Base-by-base conservation (phyloP, 2,113 vertebrate genomes). In the Ranitomeya imitator region DNA sequence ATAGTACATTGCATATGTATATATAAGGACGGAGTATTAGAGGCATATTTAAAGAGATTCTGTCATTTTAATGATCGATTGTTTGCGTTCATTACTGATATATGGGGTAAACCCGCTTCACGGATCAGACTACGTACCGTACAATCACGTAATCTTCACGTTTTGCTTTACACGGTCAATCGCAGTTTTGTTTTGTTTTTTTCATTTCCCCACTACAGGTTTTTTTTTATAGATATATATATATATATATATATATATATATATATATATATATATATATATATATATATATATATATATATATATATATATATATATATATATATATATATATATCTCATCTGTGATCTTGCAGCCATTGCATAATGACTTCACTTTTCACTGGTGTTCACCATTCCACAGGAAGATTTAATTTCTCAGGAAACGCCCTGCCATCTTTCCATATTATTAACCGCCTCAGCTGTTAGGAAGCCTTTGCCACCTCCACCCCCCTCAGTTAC, bases 51-150 rank as follows among this genome's bases (percentile, higher is more conserved):
- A 92, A 95, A 89, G 71, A 94, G 91, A 95, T 91, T 92, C 90
- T 94, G 95, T 95, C 95, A 95, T 95, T 96, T 96, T 95, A 94
- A 88, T 91, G 91, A 93, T 93, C 91, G 93, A 92, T 92, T 94
- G 92, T 95, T 94, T 93, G 90, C 94, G 94, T 93, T 92, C 92
- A 93, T 93, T 90, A 92, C 84, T 86, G 84, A 91, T 90, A 91
- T 90, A 90, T 90, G 93, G 61, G 91, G 85, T 73, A 91, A 91
- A 90, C 91, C 91, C 78, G 77, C 11, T 86, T 63, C 51, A 63
- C 18, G 76, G 77, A 80, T 9, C 60, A 61, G 23, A 59, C 7
- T 12, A 12, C 31, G 16, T 67, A 8, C 55, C 31, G 57, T 73
- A 63, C 86, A 83, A 76, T 88, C 86, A 88, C 79, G 6, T 81